These are phyloP conservation scores for Elaphurus davidianus DNA, from an alignment of 2,113 vertebrate species.

Conservation along the genomic window DNA sequence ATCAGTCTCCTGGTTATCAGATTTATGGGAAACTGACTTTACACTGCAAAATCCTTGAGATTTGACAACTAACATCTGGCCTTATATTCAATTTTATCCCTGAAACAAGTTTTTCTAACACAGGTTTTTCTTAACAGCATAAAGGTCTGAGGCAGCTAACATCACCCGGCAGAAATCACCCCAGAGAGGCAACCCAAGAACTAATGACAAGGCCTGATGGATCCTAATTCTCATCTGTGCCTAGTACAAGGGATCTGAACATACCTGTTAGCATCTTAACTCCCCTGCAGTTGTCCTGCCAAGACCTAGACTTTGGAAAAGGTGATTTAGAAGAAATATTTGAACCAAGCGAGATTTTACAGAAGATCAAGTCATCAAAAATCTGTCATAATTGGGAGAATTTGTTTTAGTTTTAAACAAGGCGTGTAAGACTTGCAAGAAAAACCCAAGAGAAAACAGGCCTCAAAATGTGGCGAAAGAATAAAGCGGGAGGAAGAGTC, in stretches of 20 bases:
- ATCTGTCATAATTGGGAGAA: neutral
- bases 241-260: neutral
- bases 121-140: neutral
- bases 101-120: neutral
- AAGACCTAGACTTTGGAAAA: neutral
- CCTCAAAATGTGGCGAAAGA: neutral
- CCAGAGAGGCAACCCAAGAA: neutral
- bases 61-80: neutral
- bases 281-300: neutral
- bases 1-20: neutral
- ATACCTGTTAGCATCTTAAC: neutral
- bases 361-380: neutral
- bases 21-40: neutral
- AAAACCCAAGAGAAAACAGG: neutral
- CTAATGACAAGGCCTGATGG: neutral
- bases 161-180: neutral
- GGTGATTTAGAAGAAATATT: neutral
- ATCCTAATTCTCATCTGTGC: too few relatives aligned
- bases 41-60: neutral
- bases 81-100: neutral
- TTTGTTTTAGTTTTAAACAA: slow-evolving; percentile 3
- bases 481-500: neutral
- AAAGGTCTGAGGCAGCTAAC: neutral
- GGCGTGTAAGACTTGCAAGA: neutral
- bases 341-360: neutral